Conservation (phyloP, 30 jellyfish, hydroid and myxozoan species). For the Turritopsis dohrnii region DNA sequence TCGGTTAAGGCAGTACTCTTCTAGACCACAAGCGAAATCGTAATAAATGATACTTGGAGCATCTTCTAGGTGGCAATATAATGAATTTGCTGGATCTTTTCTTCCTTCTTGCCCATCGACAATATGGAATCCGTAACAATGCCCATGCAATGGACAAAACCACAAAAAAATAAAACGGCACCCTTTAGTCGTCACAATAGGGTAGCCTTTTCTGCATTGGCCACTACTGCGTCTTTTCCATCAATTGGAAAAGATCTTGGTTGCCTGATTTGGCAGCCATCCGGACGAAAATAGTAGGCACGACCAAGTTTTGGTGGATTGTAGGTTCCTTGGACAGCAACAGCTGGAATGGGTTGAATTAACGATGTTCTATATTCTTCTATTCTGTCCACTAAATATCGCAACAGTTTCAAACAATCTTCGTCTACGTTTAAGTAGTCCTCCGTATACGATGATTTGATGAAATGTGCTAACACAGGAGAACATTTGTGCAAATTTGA, state of each 20-base stretch:
- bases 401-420: background rate
- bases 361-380: background rate
- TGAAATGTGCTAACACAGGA: background rate
- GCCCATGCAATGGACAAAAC: constrained; percentile 9
- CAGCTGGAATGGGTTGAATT: background rate
- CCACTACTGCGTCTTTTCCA: background rate
- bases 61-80: background rate
- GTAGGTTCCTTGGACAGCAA: background rate
- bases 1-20: background rate
- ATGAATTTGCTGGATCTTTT: background rate
- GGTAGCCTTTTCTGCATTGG: background rate
- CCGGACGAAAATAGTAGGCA: background rate
- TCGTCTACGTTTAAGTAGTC: background rate
- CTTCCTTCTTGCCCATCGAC: constrained; percentile 3
- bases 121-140: background rate
- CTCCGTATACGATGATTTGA: background rate
- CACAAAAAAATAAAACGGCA: background rate
- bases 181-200: background rate
- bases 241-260: background rate
- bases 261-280: constrained; percentile 7
- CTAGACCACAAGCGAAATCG: no score
- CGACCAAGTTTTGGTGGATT: constrained; percentile 9
- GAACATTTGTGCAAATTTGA: background rate
- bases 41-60: no score
- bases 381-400: background rate